Percentiles rank a stretch among this genome's conserved stretches.
phyloP scores from a whole-genome alignment of 2,797 vertebrate species.

The Lithobates pipiens region DNA sequence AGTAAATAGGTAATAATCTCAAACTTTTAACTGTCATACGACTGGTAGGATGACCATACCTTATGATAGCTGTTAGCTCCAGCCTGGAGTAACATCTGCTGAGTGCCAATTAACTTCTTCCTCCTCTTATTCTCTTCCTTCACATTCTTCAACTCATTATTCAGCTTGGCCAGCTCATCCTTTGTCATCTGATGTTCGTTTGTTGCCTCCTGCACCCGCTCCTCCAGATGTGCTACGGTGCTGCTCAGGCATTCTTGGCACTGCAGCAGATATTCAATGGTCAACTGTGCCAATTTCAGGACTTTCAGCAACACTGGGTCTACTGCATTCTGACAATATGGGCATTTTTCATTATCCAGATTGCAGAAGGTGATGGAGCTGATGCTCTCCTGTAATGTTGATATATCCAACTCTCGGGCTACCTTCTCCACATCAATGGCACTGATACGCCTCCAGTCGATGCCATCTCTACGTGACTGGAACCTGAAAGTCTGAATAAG shows the following conservation, averaged over 20 bases:
- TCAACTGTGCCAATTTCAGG: conserved; percentile 80
- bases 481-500: conserved; percentile 74
- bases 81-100: conserved; percentile 76
- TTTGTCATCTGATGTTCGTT: conserved; percentile 65
- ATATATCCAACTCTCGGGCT: conserved; percentile 75
- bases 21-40: too few species aligned
- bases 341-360: conserved; percentile 73
- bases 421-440: conserved; percentile 77
- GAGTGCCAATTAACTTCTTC: conserved; percentile 74
- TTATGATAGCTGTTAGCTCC: conserved; percentile 72
- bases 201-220: conserved; percentile 65
- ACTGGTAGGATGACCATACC: conserved; percentile 63
- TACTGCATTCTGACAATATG: conserved; percentile 71
- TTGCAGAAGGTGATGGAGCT: conserved; percentile 75
- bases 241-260: conserved; percentile 76
- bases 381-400: conserved; percentile 77
- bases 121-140: conserved; percentile 74
- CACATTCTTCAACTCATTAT: conserved; percentile 65
- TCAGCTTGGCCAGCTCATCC: conserved; percentile 68
- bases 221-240: conserved; percentile 69
- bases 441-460: conserved; percentile 79
- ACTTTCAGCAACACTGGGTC: conserved; percentile 78
- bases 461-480: conserved; percentile 66
- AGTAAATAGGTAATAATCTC: too few species aligned
- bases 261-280: conserved; percentile 79